Evolutionary conservation across 1,140 invertebrate genomes (phyloP), one percentile per base, ranked within the genome.

Genomic region (Penaeus chinensis): DNA sequence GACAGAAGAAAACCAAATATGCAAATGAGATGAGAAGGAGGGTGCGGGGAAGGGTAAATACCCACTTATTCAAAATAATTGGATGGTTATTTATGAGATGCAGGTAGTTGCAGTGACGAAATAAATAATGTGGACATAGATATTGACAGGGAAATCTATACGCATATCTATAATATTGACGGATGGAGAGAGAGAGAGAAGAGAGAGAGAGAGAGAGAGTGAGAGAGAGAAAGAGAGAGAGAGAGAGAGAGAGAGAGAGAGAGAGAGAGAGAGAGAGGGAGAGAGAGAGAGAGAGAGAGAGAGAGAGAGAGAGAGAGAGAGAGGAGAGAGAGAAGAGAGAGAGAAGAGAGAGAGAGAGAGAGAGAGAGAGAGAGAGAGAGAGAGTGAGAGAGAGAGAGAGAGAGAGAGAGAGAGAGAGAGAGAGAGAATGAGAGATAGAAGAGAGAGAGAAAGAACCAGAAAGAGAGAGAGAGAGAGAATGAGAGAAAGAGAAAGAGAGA

Each of bases 271-370:
- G n/a, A 71, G 66, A 71, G 32, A 71, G 66, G 18, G 66, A 71
- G 66, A 71, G 66, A 71, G 8, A 2, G 16, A 71, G 66, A 71
- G 16, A 71, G 22, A 69, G 8, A 69, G 16, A 69, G 8, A 27
- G 66, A 69, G 8, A 13, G 18, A 69, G 8, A 69, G 66, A 69
- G 8, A 69, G 66, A 69, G 8, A 71, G 66, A 18, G 16, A 71
- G 66, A 32, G 16, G 22, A 19, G 18, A 1, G 13, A 8, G 13
- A 2, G 18, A 19, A 2, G 16, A 71, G 66, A 71, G 16, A 32
- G 66, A 71, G 1, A 69, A 66, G 65, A 66, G 65, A 66, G 65
- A 66, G 65, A 66, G 65, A 66, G 65, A 66, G 65, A 66, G 24
- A 24, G 20, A 66, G 65, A 13, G 65, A 24, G 20, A 11, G 65